phyloP scores from a whole-genome alignment of 2,797 vertebrate genomes.

The Myoxocephalus aenaeus region DNA sequence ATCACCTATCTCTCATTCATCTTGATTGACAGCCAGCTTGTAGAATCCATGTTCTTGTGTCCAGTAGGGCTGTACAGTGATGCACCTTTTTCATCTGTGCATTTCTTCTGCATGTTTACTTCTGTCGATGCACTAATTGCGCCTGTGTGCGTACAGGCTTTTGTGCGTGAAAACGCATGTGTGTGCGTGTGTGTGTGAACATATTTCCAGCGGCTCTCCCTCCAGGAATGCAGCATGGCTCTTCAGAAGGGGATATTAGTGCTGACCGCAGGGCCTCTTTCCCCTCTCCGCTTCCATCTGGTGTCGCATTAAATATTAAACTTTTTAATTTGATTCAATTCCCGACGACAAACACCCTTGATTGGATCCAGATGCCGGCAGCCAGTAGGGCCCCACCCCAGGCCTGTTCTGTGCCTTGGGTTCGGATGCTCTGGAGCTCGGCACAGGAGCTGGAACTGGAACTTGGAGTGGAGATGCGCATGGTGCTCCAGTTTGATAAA shows the following conservation, averaged over 20 bases:
- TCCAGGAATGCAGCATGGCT: slow-evolving; percentile 69
- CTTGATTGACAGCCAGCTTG: slow-evolving; percentile 32
- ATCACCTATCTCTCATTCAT: slow-evolving; percentile 9
- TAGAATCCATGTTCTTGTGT: slow-evolving; percentile 12
- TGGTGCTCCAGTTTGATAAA: slow-evolving; percentile 37
- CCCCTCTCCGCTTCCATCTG: slow-evolving; percentile 79
- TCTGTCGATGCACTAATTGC: slow-evolving; percentile 40
- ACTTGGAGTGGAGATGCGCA: slow-evolving; percentile 40
- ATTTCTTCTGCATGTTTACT: slow-evolving; percentile 18
- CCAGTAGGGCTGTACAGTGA: neutral
- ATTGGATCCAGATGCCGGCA: slow-evolving; percentile 80
- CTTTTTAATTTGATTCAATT: slow-evolving; percentile 85
- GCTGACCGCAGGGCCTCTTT: slow-evolving; percentile 77
- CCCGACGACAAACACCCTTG: slow-evolving; percentile 78
- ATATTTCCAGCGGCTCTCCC: slow-evolving; percentile 71
- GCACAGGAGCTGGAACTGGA: slow-evolving; percentile 58
- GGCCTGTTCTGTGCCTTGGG: slow-evolving; percentile 49
- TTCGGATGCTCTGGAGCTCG: slow-evolving; percentile 54
- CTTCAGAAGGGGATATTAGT: slow-evolving; percentile 78
- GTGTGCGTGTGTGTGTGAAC: slow-evolving; percentile 27
- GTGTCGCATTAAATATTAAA: slow-evolving; percentile 83
- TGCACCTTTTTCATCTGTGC: slow-evolving; percentile 18
- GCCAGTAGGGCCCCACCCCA: slow-evolving; percentile 56
- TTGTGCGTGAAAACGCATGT: neutral
- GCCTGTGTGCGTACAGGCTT: slow-evolving; percentile 30